These are phyloP conservation scores for Meiosimyza decipiens DNA, from an alignment of 2,888 invertebrate species.

Conservation along the genomic window DNA sequence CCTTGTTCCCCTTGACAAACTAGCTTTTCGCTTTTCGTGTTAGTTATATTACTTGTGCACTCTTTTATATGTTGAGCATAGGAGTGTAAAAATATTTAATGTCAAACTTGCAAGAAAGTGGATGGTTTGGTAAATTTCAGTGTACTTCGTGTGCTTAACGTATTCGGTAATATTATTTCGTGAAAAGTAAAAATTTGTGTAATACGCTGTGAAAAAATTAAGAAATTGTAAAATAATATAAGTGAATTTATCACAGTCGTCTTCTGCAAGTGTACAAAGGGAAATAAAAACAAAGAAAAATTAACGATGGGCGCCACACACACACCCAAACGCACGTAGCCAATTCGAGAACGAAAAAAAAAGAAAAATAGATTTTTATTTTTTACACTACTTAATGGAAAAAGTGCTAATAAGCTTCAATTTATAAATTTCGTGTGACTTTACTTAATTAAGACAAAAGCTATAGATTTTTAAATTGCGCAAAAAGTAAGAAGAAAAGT, in stretches of 20 bases:
- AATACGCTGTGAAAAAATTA: constrained; percentile 38
- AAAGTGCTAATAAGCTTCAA: too few species aligned
- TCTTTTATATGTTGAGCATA: not conserved
- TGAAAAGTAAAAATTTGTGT: constrained; percentile 35
- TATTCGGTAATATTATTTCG: constrained; percentile 44
- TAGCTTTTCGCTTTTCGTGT: too few species aligned
- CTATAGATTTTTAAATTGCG: not conserved
- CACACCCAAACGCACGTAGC: constrained; percentile 42
- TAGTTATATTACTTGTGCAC: not conserved
- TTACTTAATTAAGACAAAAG: too few species aligned
- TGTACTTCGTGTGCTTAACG: constrained; percentile 47
- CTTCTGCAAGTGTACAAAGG: constrained; percentile 17
- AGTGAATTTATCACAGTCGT: constrained; percentile 27
- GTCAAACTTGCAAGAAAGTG: not conserved
- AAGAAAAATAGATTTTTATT: constrained; percentile 41
- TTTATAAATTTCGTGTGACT: too few species aligned
- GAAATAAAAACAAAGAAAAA: constrained; percentile 34
- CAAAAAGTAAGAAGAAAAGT: not conserved
- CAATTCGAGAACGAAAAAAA: constrained; percentile 36
- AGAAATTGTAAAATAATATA: constrained; percentile 21
- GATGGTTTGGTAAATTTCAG: constrained; percentile 37
- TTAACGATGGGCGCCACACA: constrained; percentile 41
- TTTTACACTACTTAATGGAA: constrained; percentile 13
- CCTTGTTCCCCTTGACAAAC: too few species aligned
- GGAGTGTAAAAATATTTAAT: not conserved